Conservation (phyloP, 2,888 invertebrate genomes). For the Agrotis segetum region DNA sequence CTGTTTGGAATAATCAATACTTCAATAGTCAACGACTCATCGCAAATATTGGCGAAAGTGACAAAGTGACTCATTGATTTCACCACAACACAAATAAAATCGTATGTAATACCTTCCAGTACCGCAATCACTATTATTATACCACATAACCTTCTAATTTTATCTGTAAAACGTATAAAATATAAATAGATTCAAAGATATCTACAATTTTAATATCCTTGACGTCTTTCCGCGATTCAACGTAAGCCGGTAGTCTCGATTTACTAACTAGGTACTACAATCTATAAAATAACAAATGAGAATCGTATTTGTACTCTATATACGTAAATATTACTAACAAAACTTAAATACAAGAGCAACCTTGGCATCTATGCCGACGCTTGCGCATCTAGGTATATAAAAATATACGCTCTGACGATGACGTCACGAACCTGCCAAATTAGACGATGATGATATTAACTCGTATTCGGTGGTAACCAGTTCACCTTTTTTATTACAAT, state of each 20-base stretch:
- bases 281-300: slow-evolving; percentile 37
- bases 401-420: slow-evolving; percentile 71
- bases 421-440: slow-evolving; percentile 69
- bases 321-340: slow-evolving; percentile 54
- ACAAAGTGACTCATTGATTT: slow-evolving; percentile 36
- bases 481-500: slow-evolving; percentile 14
- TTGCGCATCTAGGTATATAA: slow-evolving; percentile 70
- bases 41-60: slow-evolving; percentile 31
- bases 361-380: slow-evolving; percentile 74
- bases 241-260: slow-evolving; percentile 23
- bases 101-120: background rate
- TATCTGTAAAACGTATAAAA: slow-evolving; percentile 37
- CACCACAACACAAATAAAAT: slow-evolving; percentile 20
- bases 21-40: slow-evolving; percentile 19
- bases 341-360: slow-evolving; percentile 72
- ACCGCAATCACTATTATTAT: slow-evolving; percentile 9
- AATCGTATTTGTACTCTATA: slow-evolving; percentile 43
- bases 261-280: background rate
- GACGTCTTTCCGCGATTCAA: slow-evolving; percentile 62
- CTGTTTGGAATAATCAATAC: slow-evolving; percentile 7
- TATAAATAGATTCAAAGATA: slow-evolving; percentile 41
- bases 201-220: slow-evolving; percentile 58
- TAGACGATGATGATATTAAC: slow-evolving; percentile 60
- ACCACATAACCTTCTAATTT: slow-evolving; percentile 41
- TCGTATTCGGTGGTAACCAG: slow-evolving; percentile 29